phyloP scores from a whole-genome alignment of 2,888 invertebrate species.

The Ichneumoninae sp. region DNA sequence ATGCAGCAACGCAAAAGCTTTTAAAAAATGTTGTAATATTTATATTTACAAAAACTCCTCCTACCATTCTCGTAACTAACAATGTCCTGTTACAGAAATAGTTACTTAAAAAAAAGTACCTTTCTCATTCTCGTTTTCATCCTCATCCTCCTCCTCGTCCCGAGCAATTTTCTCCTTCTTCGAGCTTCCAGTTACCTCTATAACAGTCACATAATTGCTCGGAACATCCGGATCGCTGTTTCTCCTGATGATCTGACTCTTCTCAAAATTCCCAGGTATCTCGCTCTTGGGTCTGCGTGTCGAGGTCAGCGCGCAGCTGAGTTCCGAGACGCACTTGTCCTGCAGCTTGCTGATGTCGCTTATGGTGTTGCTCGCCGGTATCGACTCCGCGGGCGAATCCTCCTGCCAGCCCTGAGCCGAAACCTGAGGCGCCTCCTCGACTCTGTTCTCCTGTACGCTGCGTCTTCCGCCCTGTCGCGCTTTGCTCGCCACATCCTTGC shows the following conservation, averaged over 20 bases:
- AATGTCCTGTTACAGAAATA: not conserved
- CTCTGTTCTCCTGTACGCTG: slow-evolving; percentile 42
- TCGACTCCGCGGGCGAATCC: slow-evolving; percentile 16
- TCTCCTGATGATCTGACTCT: slow-evolving; percentile 77
- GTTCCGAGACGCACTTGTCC: slow-evolving; percentile 84
- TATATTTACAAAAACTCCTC: no score
- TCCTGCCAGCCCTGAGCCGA: slow-evolving; percentile 71
- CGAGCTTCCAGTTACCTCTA: slow-evolving; percentile 92
- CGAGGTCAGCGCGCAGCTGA: slow-evolving; percentile 81
- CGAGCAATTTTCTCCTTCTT: slow-evolving; percentile 81
- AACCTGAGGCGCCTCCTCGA: slow-evolving; percentile 64
- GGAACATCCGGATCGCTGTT: slow-evolving; percentile 84
- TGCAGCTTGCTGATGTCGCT: slow-evolving; percentile 83
- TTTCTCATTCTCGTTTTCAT: slow-evolving; percentile 56
- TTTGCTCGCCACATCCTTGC: slow-evolving; percentile 77
- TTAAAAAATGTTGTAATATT: no score
- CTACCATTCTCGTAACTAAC: not conserved
- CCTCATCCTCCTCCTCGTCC: slow-evolving; percentile 86
- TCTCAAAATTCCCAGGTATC: slow-evolving; percentile 81
- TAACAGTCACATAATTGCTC: slow-evolving; percentile 93
- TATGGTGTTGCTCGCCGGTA: slow-evolving; percentile 73
- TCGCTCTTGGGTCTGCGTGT: slow-evolving; percentile 82
- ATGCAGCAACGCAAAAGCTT: no score
- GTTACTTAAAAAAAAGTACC: slow-evolving; percentile 3
- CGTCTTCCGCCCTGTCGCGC: slow-evolving; percentile 27